A percentile compares a stretch with the other conserved stretches of the same genome.
Conservation (phyloP, 2,113 vertebrate species). For the Hepsetus odoe region DNA sequence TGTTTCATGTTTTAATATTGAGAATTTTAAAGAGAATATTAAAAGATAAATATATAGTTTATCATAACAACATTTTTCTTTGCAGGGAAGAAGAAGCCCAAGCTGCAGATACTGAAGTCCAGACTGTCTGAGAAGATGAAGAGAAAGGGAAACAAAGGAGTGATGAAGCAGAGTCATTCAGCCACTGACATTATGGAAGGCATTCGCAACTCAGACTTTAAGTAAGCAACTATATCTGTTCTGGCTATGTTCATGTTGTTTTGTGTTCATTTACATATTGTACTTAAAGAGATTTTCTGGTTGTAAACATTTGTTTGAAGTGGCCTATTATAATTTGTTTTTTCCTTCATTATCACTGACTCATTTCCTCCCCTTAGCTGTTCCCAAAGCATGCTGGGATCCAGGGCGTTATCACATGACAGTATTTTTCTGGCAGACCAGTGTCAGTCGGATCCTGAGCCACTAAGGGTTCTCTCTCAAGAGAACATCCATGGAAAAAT, state of each 20-base stretch:
- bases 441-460: constrained; percentile 75
- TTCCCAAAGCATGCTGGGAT: constrained; percentile 78
- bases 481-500: constrained; percentile 89
- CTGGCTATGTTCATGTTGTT: neutral
- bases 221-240: constrained; percentile 65
- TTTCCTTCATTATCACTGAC: neutral
- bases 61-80: neutral
- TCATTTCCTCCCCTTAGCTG: constrained; percentile 67
- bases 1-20: too few relatives aligned
- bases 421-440: constrained; percentile 90
- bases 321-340: neutral
- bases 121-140: constrained; percentile 86
- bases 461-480: constrained; percentile 84
- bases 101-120: constrained; percentile 82
- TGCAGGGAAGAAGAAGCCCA: constrained; percentile 86
- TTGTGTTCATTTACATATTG: neutral
- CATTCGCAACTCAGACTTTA: constrained; percentile 78
- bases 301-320: neutral
- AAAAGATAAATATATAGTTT: neutral
- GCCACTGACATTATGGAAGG: constrained; percentile 75
- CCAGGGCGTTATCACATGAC: constrained; percentile 89
- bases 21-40: neutral
- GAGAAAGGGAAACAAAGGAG: constrained; percentile 68
- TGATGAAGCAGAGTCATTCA: constrained; percentile 81
- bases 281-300: neutral